A percentile compares a stretch with the other conserved stretches of the same genome.
These are phyloP conservation scores for Caenorhabditis sp. DNA, from an alignment of 2,888 invertebrate genomes.

Conservation along the genomic window DNA sequence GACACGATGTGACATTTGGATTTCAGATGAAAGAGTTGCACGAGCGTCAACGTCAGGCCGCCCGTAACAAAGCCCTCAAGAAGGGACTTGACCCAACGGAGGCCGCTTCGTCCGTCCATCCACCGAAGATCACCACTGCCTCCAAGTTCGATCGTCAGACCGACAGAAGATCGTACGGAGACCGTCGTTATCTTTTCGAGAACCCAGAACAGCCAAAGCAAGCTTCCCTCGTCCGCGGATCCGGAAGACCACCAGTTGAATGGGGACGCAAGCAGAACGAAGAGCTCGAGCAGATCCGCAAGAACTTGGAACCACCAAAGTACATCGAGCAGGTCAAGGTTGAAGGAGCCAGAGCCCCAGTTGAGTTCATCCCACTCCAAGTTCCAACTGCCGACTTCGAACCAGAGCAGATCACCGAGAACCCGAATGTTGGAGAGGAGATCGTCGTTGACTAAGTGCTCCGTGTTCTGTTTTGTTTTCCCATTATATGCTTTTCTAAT, in stretches of 20 bases:
- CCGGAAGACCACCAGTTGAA: conserved; percentile 81
- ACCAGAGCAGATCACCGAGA: conserved; percentile 38
- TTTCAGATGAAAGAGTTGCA: conserved; percentile 81
- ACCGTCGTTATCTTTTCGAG: conserved; percentile 76
- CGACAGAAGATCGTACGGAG: conserved; percentile 84
- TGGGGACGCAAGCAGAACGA: conserved; percentile 83
- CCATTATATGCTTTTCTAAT: background rate
- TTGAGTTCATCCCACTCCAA: conserved; percentile 77
- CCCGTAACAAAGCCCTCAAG: conserved; percentile 82
- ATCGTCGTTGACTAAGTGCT: conserved; percentile 61
- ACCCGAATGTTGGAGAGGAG: conserved; percentile 61
- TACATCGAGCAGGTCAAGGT: conserved; percentile 82
- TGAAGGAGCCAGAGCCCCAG: conserved; percentile 82
- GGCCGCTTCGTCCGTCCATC: conserved; percentile 85
- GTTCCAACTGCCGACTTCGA: conserved; percentile 76
- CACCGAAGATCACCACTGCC: conserved; percentile 87
- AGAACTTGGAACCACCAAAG: conserved; percentile 82
- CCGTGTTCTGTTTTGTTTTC: background rate
- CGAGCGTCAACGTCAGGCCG: conserved; percentile 82
- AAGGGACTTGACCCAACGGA: conserved; percentile 82
- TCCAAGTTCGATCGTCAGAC: conserved; percentile 99
- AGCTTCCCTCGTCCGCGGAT: conserved; percentile 78
- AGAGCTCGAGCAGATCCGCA: conserved; percentile 78
- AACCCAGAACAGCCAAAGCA: conserved; percentile 72
- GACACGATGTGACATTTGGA: conserved; percentile 5